phyloP scores from a whole-genome alignment of 2,797 vertebrate genomes.

The Myripristis jacobus region DNA sequence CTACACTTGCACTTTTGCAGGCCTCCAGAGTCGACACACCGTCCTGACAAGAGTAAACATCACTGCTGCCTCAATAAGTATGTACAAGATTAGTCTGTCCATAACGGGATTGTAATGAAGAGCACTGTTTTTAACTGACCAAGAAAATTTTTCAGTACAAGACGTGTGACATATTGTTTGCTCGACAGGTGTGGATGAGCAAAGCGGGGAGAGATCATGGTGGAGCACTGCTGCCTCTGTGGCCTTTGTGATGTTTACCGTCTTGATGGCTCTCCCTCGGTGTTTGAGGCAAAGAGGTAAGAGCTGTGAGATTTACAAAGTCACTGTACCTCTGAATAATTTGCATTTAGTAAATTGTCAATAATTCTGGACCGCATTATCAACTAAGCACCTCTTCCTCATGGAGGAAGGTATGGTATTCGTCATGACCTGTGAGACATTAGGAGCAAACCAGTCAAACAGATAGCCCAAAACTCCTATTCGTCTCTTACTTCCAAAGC shows the following conservation, averaged over 20 bases:
- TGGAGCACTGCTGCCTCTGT: constrained; percentile 81
- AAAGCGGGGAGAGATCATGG: constrained; percentile 72
- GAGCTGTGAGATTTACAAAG: not conserved
- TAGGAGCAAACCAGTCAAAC: not conserved
- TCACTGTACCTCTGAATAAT: not conserved
- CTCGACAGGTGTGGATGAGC: constrained; percentile 71
- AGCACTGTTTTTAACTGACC: too few relatives aligned
- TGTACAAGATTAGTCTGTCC: constrained; percentile 34
- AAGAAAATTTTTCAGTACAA: too few relatives aligned
- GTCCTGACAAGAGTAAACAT: constrained; percentile 80
- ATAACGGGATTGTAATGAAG: not conserved
- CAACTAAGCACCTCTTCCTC: not conserved
- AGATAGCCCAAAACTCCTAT: too few relatives aligned
- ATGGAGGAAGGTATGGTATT: not conserved
- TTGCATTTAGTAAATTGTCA: too few relatives aligned
- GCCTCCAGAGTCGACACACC: constrained; percentile 73
- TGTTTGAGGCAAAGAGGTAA: constrained; percentile 78
- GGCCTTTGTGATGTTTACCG: constrained; percentile 77
- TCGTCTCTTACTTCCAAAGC: too few relatives aligned
- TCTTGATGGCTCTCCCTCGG: constrained; percentile 70
- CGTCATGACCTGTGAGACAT: not conserved
- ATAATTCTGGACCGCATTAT: not conserved
- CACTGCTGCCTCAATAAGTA: constrained; percentile 74
- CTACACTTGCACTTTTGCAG: constrained; percentile 80
- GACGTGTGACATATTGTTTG: not conserved